Evolutionary conservation across 2,797 vertebrate species (phyloP).

Genomic region (Danio albolineatus): DNA sequence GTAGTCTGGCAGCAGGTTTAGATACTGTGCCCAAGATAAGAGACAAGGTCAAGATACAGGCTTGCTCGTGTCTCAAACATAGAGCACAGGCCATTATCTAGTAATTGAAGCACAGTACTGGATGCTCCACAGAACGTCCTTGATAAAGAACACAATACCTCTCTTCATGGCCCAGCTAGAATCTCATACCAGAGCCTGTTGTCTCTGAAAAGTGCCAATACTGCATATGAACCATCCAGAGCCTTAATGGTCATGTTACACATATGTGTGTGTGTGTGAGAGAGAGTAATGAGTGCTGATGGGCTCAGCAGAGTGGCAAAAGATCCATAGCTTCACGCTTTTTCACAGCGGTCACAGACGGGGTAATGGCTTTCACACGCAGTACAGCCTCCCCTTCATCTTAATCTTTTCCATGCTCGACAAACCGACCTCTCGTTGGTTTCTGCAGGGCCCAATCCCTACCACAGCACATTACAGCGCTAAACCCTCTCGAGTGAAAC

Average conservation of each 20-base stretch:
- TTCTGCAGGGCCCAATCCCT: neutral
- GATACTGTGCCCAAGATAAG: constrained; percentile 17
- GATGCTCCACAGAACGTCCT: constrained; percentile 30
- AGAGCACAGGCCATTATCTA: constrained; percentile 3
- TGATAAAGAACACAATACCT: constrained; percentile 41
- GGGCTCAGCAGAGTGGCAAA: constrained; percentile 55
- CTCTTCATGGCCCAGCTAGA: constrained; percentile 35
- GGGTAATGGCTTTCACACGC: constrained; percentile 36
- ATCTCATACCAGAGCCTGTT: neutral
- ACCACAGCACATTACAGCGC: neutral
- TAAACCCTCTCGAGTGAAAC: constrained; percentile 35
- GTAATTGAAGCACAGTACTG: constrained; percentile 19
- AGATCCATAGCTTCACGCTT: constrained; percentile 49
- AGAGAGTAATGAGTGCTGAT: constrained; percentile 49
- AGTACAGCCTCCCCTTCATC: constrained; percentile 30
- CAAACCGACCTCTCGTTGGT: neutral
- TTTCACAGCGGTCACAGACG: constrained; percentile 34
- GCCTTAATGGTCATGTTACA: constrained; percentile 35
- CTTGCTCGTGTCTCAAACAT: neutral
- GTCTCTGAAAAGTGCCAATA: constrained; percentile 6
- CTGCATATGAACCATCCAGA: neutral
- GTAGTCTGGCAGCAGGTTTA: neutral
- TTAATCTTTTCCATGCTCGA: constrained; percentile 32
- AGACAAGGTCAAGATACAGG: neutral
- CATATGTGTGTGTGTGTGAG: neutral